These are phyloP conservation scores for Tetranychus truncatus DNA, from an alignment of 2,888 invertebrate species.

Conservation along the genomic window DNA sequence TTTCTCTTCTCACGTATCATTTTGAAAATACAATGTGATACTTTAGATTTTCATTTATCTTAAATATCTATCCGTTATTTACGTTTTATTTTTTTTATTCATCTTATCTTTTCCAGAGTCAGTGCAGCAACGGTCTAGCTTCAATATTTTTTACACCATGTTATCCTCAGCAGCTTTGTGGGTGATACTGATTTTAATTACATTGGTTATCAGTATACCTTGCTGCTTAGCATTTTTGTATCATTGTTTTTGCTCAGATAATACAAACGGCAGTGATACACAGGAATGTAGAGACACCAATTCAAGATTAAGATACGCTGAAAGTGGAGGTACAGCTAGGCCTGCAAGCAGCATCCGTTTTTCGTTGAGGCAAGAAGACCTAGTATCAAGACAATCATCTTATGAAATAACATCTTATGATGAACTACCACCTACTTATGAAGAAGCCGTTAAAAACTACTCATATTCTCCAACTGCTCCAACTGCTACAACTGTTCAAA, in stretches of 20 bases:
- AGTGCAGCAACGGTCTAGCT: not conserved
- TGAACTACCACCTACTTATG: not conserved
- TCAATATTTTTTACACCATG: not conserved
- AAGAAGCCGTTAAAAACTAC: constrained; percentile 1
- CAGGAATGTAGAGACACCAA: not conserved
- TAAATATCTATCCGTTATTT: too few relatives aligned
- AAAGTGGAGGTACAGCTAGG: not conserved
- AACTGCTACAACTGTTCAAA: too few relatives aligned
- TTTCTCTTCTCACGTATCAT: too few relatives aligned
- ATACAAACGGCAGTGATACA: not conserved
- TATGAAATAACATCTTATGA: not conserved
- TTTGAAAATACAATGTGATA: too few relatives aligned
- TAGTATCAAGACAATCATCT: not conserved
- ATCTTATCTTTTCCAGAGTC: not conserved
- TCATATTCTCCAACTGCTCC: not conserved
- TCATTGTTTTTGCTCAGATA: not conserved
- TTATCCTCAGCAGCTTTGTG: constrained; percentile 5
- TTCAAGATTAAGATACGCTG: not conserved
- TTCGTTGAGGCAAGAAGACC: not conserved
- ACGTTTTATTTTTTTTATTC: too few relatives aligned
- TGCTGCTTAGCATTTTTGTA: not conserved
- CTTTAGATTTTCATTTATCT: too few relatives aligned
- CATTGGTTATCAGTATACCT: not conserved
- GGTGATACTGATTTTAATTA: not conserved
- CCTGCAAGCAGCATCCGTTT: not conserved